phyloP scores from a whole-genome alignment of 2,113 vertebrate genomes.

The Megaptera novaeangliae region DNA sequence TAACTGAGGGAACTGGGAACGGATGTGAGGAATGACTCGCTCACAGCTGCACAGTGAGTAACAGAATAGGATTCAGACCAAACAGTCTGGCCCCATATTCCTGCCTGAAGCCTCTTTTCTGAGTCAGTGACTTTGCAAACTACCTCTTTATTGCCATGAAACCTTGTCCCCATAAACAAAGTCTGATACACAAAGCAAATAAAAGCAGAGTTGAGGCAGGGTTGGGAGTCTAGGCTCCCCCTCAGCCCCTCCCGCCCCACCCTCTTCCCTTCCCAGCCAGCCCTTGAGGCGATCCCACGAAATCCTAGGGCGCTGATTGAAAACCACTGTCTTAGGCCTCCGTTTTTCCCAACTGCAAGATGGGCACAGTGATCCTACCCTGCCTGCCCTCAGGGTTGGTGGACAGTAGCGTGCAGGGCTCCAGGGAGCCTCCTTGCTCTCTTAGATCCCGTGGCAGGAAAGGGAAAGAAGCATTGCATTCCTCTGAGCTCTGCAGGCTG shows the following conservation, averaged over 20 bases:
- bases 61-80: background rate
- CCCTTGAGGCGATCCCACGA: background rate
- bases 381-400: background rate
- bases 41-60: fast-evolving
- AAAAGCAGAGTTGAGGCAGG: background rate
- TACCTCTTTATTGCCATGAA: background rate
- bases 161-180: background rate
- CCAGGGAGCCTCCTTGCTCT: background rate
- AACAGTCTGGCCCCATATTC: background rate
- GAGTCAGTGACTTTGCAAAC: background rate
- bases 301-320: background rate
- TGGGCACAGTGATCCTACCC: background rate
- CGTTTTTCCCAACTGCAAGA: background rate
- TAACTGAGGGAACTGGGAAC: background rate
- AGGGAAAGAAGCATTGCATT: background rate
- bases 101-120: background rate
- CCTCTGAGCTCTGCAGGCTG: background rate
- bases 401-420: background rate
- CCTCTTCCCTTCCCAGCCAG: background rate
- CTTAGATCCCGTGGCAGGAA: background rate
- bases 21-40: background rate
- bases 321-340: background rate
- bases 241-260: too few species aligned
- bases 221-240: background rate
- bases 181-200: background rate